Evolutionary conservation across 1,140 invertebrate species (phyloP).

Genomic region (Drosophila insularis): DNA sequence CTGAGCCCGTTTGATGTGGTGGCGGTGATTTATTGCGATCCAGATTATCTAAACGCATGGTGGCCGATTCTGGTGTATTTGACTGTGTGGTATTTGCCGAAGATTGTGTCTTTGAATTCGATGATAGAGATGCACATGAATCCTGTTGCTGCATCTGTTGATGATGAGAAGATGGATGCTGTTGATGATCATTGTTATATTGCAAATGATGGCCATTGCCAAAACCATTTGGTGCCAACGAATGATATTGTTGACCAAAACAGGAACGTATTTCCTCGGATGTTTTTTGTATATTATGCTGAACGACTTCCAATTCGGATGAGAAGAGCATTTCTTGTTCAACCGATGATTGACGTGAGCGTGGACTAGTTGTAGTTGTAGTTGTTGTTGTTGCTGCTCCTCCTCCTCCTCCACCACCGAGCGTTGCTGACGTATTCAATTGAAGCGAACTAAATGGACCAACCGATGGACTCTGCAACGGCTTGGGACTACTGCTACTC

Average conservation of each 20-base stretch:
- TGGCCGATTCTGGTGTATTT: constrained; percentile 81
- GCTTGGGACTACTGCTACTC: constrained; percentile 81
- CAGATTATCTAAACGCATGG: constrained; percentile 75
- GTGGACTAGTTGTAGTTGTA: constrained; percentile 75
- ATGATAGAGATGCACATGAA: constrained; percentile 71
- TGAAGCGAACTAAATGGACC: constrained; percentile 76
- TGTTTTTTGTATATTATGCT: constrained; percentile 93
- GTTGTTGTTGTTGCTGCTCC: no score
- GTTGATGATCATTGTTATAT: constrained; percentile 26
- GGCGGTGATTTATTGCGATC: constrained; percentile 44
- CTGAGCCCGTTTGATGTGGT: constrained; percentile 9
- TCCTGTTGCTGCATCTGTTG: constrained; percentile 64
- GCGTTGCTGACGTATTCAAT: constrained; percentile 35
- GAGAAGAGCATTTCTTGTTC: constrained; percentile 87
- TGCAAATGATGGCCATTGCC: constrained; percentile 83
- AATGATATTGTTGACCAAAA: constrained; percentile 85
- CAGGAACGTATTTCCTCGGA: constrained; percentile 96
- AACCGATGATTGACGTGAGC: constrained; percentile 79
- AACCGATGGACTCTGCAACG: constrained; percentile 78
- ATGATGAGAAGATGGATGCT: constrained; percentile 15
- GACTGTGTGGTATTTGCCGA: constrained; percentile 82
- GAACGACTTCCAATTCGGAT: constrained; percentile 93
- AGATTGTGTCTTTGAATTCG: constrained; percentile 81
- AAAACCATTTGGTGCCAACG: constrained; percentile 84
- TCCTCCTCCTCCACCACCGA: no score